A percentile compares a stretch with the other conserved stretches of the same genome.
These are phyloP conservation scores for Erpetoichthys calabaricus DNA, from an alignment of 2,797 vertebrate genomes.

Conservation along the genomic window DNA sequence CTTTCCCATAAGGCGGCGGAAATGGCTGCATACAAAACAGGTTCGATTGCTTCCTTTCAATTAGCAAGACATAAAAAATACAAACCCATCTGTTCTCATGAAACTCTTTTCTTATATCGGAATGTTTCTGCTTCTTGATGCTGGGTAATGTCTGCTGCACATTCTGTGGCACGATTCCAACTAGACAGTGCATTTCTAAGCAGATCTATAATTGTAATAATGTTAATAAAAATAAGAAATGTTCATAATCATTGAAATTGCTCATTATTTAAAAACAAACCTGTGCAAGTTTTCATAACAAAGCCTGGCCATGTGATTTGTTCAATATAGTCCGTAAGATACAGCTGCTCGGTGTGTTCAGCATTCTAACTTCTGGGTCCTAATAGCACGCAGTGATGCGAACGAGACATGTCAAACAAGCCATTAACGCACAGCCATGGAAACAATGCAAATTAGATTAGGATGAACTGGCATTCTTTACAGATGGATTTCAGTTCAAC, in stretches of 20 bases:
- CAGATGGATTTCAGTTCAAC: neutral
- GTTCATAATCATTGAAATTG: too few species aligned
- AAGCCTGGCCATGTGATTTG: too few species aligned
- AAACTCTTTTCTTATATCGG: too few species aligned
- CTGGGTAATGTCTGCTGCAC: too few species aligned
- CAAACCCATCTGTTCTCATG: neutral
- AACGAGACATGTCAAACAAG: slow-evolving; percentile 31
- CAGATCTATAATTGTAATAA: too few species aligned
- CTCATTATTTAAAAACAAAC: too few species aligned
- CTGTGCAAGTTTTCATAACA: too few species aligned
- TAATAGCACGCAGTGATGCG: slow-evolving; percentile 35
- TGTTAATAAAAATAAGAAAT: too few species aligned
- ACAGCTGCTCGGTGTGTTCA: slow-evolving; percentile 26
- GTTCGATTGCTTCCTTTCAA: slow-evolving; percentile 29
- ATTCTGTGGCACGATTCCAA: too few species aligned
- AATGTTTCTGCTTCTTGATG: too few species aligned
- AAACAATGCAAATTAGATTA: slow-evolving; percentile 29
- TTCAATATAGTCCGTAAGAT: slow-evolving; percentile 26
- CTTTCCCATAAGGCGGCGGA: slow-evolving; percentile 20
- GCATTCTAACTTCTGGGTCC: slow-evolving; percentile 26
- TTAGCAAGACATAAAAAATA: slow-evolving; percentile 12
- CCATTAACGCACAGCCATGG: slow-evolving; percentile 23
- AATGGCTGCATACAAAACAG: slow-evolving; percentile 38
- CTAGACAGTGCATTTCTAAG: too few species aligned
- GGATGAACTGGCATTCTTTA: slow-evolving; percentile 15